Base-by-base conservation (phyloP, 1,140 invertebrate genomes). In the Drosophila bipectinata region DNA sequence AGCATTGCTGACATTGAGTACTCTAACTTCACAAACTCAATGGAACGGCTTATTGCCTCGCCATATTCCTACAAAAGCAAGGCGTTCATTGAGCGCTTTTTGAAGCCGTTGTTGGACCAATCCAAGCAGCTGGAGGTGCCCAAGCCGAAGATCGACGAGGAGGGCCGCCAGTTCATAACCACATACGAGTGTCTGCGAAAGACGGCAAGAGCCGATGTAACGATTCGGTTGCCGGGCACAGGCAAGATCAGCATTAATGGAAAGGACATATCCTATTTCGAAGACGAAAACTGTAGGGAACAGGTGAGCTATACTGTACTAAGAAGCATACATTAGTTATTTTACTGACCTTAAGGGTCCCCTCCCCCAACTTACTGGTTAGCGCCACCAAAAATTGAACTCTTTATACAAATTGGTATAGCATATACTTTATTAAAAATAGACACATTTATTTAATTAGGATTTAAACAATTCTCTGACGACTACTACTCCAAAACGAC, bases 161-260 rank as follows among this genome's bases (percentile, higher is more conserved):
- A 95, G 82, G 96, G 96, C 4, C 91, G 94, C 61, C 93, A 94
- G 48, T 96, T 93, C 92, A 93, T 96, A 24, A 95, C 94, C 49
- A 95, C 94, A 45, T 94, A 94, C 92, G 95, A 95, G 87, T 95
- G 94, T 85, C 90, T 94, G 51, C 93, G 96, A 64, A 98, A 98
- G 92, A 92, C 91, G 51, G 93, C 95, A 1, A 92, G 93, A 77
- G 97, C 94, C 1, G 88, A 93, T 73, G 96, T 97, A 0, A 96
- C 93, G 14, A 81, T 97, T 1, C 92, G 91, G 55, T 92, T 93
- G 37, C 95, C 97, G 54, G 98, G 98, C 14, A 95, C 95, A 34
- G 98, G 98, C 10, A 93, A 95, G 83, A 94, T 98, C 59, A 94
- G 92, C 21, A 96, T 99, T 45, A 98, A 99, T 93, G 96, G 95